Percentiles rank a stretch among this genome's conserved stretches.
Evolutionary conservation across 1,140 invertebrate species (phyloP).

Genomic region (Drosophila cardini): DNA sequence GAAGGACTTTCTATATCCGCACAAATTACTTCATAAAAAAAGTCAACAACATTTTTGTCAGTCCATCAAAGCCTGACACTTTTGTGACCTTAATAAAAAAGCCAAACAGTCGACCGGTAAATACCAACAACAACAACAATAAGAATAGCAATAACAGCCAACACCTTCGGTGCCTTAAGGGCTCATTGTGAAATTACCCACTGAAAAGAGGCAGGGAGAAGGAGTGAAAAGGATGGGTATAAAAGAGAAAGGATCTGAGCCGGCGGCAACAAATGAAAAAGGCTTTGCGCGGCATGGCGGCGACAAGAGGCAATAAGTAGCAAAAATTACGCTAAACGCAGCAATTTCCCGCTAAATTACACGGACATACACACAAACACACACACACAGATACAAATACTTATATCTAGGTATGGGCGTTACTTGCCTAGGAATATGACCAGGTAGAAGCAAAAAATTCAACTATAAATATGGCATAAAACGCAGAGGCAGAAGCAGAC

Average conservation of each 20-base stretch:
- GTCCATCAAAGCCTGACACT: conserved; percentile 73
- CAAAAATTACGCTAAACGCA: conserved; percentile 82
- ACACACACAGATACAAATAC: conserved; percentile 1
- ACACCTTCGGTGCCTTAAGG: conserved; percentile 57
- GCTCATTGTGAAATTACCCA: conserved; percentile 76
- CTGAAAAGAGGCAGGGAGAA: conserved; percentile 1
- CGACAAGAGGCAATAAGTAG: conserved; percentile 77
- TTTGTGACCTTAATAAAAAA: conserved; percentile 55
- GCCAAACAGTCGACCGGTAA: conserved; percentile 36
- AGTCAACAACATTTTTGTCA: conserved; percentile 47
- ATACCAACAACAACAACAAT: conserved; percentile 5
- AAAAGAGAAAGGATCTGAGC: conserved; percentile 49
- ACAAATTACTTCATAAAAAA: conserved; percentile 21
- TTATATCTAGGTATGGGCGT: not conserved
- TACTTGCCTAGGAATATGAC: conserved; percentile 39
- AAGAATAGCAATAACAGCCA: conserved; percentile 11
- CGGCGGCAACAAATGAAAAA: conserved; percentile 55
- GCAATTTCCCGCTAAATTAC: conserved; percentile 80
- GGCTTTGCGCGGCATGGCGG: conserved; percentile 29
- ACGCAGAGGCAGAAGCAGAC: conserved; percentile 16
- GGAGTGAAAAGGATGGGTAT: not conserved
- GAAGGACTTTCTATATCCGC: not conserved
- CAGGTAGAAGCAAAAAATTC: conserved; percentile 48
- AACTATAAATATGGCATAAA: conserved; percentile 66
- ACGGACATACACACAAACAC: conserved; percentile 29